Evolutionary conservation across 2,888 invertebrate species (phyloP), one percentile per base, ranked within the genome.

Genomic region (Agrilus cyanescens): DNA sequence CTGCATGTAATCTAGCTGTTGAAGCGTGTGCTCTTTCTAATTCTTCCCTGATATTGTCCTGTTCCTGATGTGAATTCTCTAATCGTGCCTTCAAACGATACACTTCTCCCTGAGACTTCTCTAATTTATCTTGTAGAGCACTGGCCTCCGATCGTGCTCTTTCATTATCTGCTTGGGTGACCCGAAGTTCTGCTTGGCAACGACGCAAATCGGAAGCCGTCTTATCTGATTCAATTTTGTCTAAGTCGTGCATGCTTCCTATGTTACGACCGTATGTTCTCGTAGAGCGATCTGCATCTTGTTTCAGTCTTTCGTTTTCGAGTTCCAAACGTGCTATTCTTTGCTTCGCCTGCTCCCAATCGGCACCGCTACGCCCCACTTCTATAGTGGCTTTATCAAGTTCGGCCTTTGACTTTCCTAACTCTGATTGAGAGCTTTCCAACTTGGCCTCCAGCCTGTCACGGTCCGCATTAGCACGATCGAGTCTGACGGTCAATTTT

Each of bases 11-110:
- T 48, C 90, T 78, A 48, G 85, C 84, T 47, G 90, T 80, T 40
- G 85, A 78, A 31, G 84, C 76, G 66, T 91, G 90, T 31, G 85
- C 77, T 48, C 87, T 78, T 64, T 94, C 93, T 63, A 91, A 82
- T 67, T 94, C 93, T 62, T 93, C 91, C 50, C 89, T 85, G 53
- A 93, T 73, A 62, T 88, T 90, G 61, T 91, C 90, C 62, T 90
- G 89, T 69, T 94, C 93, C 46, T 87, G 87, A 72, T 91, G 90
- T 65, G 91, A 90, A 72, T 93, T 93, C 72, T 93, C 93, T 59
- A 93, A 73, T 62, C 91, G 85, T 32, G 93, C 93, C 67, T 93
- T 93, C 55, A 93, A 74, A 65, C 93, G 81, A 62, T 93, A 93
- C 31, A 94, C 90, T 67, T 94, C 93, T 47, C 93, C 93, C 67